phyloP scores from a whole-genome alignment of 2,113 vertebrate species.

The Percopsis transmontana region DNA sequence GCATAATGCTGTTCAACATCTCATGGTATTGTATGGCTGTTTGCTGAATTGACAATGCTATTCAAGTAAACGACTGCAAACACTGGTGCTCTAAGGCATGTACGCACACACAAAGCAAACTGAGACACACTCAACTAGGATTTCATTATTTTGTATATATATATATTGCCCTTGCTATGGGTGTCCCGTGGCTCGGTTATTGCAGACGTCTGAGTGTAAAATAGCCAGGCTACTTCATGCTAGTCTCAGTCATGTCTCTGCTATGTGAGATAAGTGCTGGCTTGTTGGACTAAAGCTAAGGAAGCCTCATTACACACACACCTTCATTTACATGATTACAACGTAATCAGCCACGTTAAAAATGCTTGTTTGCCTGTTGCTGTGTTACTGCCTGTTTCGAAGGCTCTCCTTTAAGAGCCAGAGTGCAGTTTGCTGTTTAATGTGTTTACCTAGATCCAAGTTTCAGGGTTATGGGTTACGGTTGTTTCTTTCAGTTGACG shows the following conservation, averaged over 20 bases:
- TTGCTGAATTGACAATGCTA: neutral
- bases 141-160: neutral
- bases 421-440: neutral
- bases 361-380: constrained; percentile 27
- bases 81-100: neutral
- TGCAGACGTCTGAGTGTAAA: neutral
- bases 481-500: no score
- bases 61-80: neutral
- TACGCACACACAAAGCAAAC: neutral
- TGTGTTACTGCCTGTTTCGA: constrained; percentile 7
- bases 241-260: neutral
- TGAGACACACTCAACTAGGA: neutral
- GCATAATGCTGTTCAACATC: neutral
- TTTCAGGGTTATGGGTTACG: no score
- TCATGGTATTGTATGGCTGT: neutral
- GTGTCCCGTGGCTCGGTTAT: neutral
- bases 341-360: constrained; percentile 14
- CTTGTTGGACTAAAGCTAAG: constrained; percentile 11
- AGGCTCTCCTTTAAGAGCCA: constrained; percentile 1
- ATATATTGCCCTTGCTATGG: neutral
- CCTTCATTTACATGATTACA: constrained; percentile 47
- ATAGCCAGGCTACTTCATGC: neutral
- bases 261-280: constrained; percentile 27
- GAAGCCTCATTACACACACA: constrained; percentile 36
- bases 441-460: no score